Percentiles rank a stretch among this genome's conserved stretches.
These are phyloP conservation scores for Nezara viridula DNA, from an alignment of 2,888 invertebrate species.

Conservation along the genomic window DNA sequence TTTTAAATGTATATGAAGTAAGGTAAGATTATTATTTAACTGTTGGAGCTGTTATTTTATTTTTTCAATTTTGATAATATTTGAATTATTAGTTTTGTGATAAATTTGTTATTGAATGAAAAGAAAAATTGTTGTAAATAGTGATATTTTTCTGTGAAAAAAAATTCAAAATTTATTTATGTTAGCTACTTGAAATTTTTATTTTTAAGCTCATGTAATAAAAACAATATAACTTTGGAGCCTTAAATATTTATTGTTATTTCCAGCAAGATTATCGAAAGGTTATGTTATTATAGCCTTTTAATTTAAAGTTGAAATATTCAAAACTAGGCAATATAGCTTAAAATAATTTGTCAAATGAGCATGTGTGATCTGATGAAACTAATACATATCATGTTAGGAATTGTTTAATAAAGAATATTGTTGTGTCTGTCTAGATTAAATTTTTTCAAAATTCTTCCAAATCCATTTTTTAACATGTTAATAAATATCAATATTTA, in stretches of 20 bases:
- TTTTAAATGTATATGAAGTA: conserved; percentile 17
- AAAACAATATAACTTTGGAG: conserved; percentile 37
- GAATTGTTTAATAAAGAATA: conserved; percentile 57
- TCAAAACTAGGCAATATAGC: background rate
- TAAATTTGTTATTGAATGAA: conserved; percentile 48
- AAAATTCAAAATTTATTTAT: conserved; percentile 51
- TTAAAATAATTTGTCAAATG: conserved; percentile 31
- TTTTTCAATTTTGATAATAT: conserved; percentile 19
- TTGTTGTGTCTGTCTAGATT: conserved; percentile 29
- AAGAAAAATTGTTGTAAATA: conserved; percentile 54
- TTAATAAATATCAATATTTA: no score
- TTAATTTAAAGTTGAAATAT: background rate
- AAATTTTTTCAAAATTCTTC: conserved; percentile 18
- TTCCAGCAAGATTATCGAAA: conserved; percentile 8
- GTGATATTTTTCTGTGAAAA: conserved; percentile 55
- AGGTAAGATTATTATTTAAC: conserved; percentile 8
- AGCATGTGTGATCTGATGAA: conserved; percentile 63
- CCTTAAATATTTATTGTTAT: conserved; percentile 53
- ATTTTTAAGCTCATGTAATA: conserved; percentile 52
- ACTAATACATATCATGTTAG: conserved; percentile 64
- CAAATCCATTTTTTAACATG: background rate
- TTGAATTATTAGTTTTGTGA: conserved; percentile 47
- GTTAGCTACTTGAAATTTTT: conserved; percentile 22
- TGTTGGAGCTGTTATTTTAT: conserved; percentile 28
- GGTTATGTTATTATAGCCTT: conserved; percentile 21